Percentiles rank a stretch among this genome's conserved stretches.
Conservation (phyloP, 2,888 invertebrate genomes). For the Caenorhabditis imperialis region DNA sequence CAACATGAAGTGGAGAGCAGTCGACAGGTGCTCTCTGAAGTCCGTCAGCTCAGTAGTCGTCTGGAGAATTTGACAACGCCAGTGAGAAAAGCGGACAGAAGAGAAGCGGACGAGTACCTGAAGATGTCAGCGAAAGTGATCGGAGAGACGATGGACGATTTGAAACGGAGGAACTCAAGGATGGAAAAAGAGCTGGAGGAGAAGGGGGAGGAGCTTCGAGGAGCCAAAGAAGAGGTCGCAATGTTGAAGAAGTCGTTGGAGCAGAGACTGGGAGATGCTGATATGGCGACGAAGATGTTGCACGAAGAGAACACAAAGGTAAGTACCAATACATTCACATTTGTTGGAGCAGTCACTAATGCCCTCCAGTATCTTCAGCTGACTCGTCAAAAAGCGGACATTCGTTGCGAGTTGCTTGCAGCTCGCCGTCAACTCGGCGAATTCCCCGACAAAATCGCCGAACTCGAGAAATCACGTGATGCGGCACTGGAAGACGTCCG, state of each 20-base stretch:
- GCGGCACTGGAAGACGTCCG: not conserved
- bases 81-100: conserved; percentile 4
- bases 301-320: conserved; percentile 58
- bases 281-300: conserved; percentile 46
- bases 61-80: conserved; percentile 47
- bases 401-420: conserved; percentile 20
- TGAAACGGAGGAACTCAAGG: conserved; percentile 18
- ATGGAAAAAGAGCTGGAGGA: conserved; percentile 28
- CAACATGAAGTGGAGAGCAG: conserved; percentile 19
- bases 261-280: conserved; percentile 43
- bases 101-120: conserved; percentile 25
- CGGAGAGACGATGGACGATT: conserved; percentile 30
- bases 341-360: too few relatives aligned
- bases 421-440: conserved; percentile 3
- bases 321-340: conserved; percentile 3
- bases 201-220: conserved; percentile 20
- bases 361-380: conserved; percentile 5
- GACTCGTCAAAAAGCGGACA: conserved; percentile 23
- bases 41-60: conserved; percentile 23
- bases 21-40: conserved; percentile 33
- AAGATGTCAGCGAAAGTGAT: conserved; percentile 41
- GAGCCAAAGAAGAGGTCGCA: conserved; percentile 71
- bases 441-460: not conserved
- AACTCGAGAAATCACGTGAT: not conserved
- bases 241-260: conserved; percentile 82